Base-by-base conservation (phyloP, 2,888 invertebrate species). In the Harpalus rufipes region DNA sequence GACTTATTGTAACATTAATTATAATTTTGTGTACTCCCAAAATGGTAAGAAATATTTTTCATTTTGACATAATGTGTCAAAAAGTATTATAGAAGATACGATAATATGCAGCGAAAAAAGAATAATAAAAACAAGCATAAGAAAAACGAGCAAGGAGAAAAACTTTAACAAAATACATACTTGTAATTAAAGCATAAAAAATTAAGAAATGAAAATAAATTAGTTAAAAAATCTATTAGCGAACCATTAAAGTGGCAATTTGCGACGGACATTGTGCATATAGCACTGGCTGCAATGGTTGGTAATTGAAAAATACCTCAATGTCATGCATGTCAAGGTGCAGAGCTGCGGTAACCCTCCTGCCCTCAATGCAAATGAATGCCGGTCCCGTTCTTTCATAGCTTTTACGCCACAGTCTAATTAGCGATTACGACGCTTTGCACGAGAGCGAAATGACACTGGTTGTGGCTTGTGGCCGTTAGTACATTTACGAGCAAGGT, bases 291-390 rank as follows among this genome's bases (percentile, higher is more conserved):
- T 44, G 39, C 39, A 56, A 78, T 56, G 25, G 51, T 41, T 18
- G n/a, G 59, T 84, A 84, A 84, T 84, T 84, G 83, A 84, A 84
- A 84, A 84, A 84, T 84, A 76, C 76, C 39, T 63, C 83, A 84
- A 84, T 84, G 83, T 84, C 76, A 84, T 84, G 83, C 83, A 84
- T 84, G 59, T 82, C 74, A 59, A 16, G 76, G 56, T 25, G 59
- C 56, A 56, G 56, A 14, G 56, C 16, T 16, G 5, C 18, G 14
- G 59, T 16, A n/a, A 59, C 10, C 7, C 16, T 18, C 16, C 14
- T 59, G 18, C 18, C 18, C 14, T 18, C 10, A 18, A 59, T 59
- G 59, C 18, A 18, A 59, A 59, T 16, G 59, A 59, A 59, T 16
- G 16, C 59, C 10, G 32, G 32, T 32, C 32, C 32, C 32, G 68